Evolutionary conservation across 2,113 vertebrate species (phyloP).

Genomic region (Azemiops feae): DNA sequence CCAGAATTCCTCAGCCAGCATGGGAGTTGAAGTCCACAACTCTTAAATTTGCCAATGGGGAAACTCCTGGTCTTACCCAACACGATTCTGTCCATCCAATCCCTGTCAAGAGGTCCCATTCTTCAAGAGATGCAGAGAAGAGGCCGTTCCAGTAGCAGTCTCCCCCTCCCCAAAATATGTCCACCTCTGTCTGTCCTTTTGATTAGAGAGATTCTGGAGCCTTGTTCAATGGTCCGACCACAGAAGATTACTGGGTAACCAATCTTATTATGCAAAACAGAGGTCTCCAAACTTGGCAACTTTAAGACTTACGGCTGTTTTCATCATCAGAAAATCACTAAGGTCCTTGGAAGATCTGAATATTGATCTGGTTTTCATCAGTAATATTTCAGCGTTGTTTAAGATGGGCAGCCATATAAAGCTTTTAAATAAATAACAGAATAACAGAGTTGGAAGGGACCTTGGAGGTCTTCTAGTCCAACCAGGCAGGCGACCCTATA

Average conservation of each 20-base stretch:
- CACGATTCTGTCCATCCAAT: neutral
- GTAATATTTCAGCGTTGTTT: too few species aligned
- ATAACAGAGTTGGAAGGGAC: too few species aligned
- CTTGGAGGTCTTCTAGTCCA: too few species aligned
- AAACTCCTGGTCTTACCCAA: neutral
- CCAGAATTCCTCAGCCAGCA: neutral
- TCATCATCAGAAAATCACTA: neutral
- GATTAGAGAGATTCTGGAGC: too few species aligned
- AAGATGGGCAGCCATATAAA: too few species aligned
- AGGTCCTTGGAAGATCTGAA: neutral
- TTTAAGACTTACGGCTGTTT: neutral
- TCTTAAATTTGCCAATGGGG: neutral
- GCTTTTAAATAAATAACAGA: too few species aligned
- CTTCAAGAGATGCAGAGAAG: neutral
- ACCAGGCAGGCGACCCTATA: too few species aligned
- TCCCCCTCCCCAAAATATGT: too few species aligned
- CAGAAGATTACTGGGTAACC: neutral
- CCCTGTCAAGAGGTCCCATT: neutral
- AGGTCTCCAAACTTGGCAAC: neutral
- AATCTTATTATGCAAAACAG: neutral
- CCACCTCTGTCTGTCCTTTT: too few species aligned
- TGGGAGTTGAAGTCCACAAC: neutral
- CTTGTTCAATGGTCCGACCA: too few species aligned
- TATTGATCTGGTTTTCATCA: too few species aligned
- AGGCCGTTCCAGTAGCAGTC: too few species aligned